Percentiles rank a stretch among this genome's conserved stretches.
These are phyloP conservation scores for Drosophila miranda DNA, from an alignment of 1,140 invertebrate species.

Conservation along the genomic window DNA sequence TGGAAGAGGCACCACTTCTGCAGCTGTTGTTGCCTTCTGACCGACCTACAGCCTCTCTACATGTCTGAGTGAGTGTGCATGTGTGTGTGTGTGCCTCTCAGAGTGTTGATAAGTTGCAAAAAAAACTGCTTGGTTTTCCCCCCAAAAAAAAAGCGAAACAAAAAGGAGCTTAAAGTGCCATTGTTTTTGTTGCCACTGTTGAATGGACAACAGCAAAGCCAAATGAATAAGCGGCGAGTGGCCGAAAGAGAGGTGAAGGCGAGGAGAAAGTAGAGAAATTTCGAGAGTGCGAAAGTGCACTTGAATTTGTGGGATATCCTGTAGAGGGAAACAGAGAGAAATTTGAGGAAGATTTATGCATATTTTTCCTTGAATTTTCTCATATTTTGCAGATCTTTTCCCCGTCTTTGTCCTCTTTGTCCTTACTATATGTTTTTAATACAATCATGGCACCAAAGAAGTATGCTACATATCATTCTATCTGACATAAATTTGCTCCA, in stretches of 20 bases:
- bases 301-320: background rate
- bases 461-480: too few species aligned
- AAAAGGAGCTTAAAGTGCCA: constrained; percentile 63
- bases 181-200: constrained; percentile 28
- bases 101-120: constrained; percentile 40
- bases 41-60: constrained; percentile 31
- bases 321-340: too few species aligned
- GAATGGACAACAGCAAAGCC: constrained; percentile 5
- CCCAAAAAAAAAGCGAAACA: constrained; percentile 27
- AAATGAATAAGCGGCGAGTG: background rate
- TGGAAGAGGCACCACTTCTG: constrained; percentile 22
- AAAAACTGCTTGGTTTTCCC: constrained; percentile 35
- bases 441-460: too few species aligned
- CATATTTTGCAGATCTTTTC: too few species aligned
- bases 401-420: too few species aligned
- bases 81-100: constrained; percentile 16
- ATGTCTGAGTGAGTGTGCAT: background rate
- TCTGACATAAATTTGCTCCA: too few species aligned
- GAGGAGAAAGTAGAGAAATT: too few species aligned
- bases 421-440: too few species aligned
- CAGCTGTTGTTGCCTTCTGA: constrained; percentile 46
- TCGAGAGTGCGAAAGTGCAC: background rate
- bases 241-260: too few species aligned
- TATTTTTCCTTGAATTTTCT: too few species aligned
- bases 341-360: too few species aligned